Conservation (phyloP, 2,113 vertebrate genomes). For the Hippocampus barbouri region DNA sequence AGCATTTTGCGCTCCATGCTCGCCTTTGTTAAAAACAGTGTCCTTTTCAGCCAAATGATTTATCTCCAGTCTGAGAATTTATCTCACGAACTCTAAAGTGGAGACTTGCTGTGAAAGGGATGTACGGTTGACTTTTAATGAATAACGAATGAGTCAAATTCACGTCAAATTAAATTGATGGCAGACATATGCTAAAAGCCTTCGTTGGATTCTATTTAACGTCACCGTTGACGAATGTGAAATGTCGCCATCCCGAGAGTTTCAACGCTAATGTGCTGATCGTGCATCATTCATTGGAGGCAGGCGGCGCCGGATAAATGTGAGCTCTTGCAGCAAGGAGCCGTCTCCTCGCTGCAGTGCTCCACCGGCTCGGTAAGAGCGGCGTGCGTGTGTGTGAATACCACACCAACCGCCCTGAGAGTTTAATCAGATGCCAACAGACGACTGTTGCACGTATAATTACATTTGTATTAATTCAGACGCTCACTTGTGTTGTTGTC, state of each 20-base stretch:
- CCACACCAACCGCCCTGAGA: constrained; percentile 7
- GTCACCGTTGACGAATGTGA: background rate
- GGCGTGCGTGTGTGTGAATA: background rate
- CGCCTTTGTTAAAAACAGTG: background rate
- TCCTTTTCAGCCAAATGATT: background rate
- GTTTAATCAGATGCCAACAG: constrained; percentile 26
- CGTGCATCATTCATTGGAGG: constrained; percentile 3
- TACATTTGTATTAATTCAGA: background rate
- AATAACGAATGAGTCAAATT: background rate
- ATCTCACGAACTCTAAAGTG: background rate
- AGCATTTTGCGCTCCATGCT: background rate
- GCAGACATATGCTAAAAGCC: background rate
- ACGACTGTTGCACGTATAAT: background rate
- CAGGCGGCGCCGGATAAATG: constrained; percentile 1
- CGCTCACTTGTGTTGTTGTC: background rate
- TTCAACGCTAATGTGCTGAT: constrained; percentile 10
- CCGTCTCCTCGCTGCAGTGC: background rate
- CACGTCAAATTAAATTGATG: background rate
- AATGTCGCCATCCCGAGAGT: background rate
- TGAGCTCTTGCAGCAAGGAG: constrained; percentile 12
- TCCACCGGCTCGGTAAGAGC: constrained; percentile 15
- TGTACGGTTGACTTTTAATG: background rate
- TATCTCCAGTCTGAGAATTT: background rate
- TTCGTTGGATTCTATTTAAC: background rate
- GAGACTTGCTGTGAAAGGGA: background rate